Base-by-base conservation (phyloP, 2,797 vertebrate genomes). In the Ciconia nigra region DNA sequence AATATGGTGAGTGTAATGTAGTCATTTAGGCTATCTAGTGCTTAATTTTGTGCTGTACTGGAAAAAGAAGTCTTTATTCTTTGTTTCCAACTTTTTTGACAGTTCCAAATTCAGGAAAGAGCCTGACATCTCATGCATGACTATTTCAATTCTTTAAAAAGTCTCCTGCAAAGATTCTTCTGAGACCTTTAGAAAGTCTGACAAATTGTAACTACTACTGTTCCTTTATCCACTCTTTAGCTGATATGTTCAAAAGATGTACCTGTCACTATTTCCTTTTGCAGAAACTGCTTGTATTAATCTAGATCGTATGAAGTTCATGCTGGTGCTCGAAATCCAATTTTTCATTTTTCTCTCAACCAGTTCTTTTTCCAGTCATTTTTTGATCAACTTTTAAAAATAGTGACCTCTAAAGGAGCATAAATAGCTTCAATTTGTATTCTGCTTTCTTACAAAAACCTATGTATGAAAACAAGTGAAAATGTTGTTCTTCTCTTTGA, bases 61-160 rank as follows among this genome's bases (percentile, higher is more conserved):
- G 55, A 82, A 86, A 89, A 84, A 51, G 10, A 89, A 94, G 35
- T 57, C 29, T 28, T 80, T 84, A 69, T 46, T 94, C 51, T 80
- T 89, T 81, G 61, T 77, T 95, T 92, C 59, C 16, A 59, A 33
- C 16, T 63, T 90, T 92, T 93, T 13, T 83, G 74, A 81, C 57
- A 69, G 71, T 62, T 91, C 31, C 49, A 81, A 85, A 91, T 76
- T 86, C 29, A 74, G 77, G 61, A 63, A 63, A 91, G 46, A 81
- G 33, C 22, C 55, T 61, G 44, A 77, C 16, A 79, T 39, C 51
- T 90, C 74, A 85, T 57, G 22, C 31, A 33, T 81, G 69, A 61
- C 51, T 85, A 41, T 74, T 83, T 94, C 33, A 71, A 78, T 80
- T 92, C 65, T 90, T 89, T 67, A 42, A 87, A 95, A 94, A 85